These are phyloP conservation scores for Nomada fucata DNA, from an alignment of 2,888 invertebrate genomes.

Conservation along the genomic window DNA sequence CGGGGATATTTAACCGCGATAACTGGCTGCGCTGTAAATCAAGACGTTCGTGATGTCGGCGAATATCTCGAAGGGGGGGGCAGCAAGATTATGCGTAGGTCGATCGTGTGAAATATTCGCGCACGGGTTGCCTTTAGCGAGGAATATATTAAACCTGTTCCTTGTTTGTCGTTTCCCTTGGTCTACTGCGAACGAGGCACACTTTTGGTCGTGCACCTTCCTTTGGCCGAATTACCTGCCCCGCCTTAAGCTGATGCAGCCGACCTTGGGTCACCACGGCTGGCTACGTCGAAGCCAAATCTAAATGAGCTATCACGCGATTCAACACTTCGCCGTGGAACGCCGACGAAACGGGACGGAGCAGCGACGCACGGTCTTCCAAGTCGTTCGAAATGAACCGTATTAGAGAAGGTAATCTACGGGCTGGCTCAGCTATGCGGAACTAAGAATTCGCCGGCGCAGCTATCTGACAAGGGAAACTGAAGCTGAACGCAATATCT, in stretches of 20 bases:
- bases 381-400: constrained; percentile 28
- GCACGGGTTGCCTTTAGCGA: neutral
- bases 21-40: constrained; percentile 10
- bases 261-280: neutral
- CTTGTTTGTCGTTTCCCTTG: constrained; percentile 7
- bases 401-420: constrained; percentile 45
- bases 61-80: neutral
- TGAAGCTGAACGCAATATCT: constrained; percentile 51
- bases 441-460: constrained; percentile 49
- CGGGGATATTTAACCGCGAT: constrained; percentile 13
- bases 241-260: neutral
- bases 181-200: neutral
- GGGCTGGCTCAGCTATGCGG: constrained; percentile 49
- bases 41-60: constrained; percentile 17
- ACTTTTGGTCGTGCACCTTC: neutral
- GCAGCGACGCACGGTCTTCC: constrained; percentile 5
- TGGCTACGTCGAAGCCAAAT: neutral
- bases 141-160: constrained; percentile 15
- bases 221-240: neutral
- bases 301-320: too few relatives aligned
- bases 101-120: neutral
- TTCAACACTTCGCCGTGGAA: too few relatives aligned
- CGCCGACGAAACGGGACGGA: constrained; percentile 6
- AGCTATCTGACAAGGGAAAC: constrained; percentile 45
- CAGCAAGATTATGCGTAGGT: neutral